These are phyloP conservation scores for Paedocypris micromegethes DNA, from an alignment of 2,797 vertebrate species.

Conservation along the genomic window DNA sequence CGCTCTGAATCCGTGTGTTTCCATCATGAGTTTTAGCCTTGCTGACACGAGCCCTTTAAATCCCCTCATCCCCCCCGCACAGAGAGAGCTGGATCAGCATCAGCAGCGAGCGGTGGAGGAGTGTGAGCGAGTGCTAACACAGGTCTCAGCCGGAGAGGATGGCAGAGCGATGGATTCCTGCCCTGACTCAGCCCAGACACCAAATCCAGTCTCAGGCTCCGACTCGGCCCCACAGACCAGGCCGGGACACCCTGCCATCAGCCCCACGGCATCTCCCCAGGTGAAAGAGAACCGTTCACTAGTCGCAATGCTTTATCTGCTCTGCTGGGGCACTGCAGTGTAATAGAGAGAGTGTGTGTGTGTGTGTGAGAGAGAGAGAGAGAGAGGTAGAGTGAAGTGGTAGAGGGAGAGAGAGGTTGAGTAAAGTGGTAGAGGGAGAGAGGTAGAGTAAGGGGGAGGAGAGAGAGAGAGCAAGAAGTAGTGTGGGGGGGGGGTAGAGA, in stretches of 20 bases:
- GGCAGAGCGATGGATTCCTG: slow-evolving; percentile 87
- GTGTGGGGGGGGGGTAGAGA: too few relatives aligned
- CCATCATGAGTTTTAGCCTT: background rate
- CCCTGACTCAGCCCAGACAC: slow-evolving; percentile 31
- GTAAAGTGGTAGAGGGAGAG: too few relatives aligned
- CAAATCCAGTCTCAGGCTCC: slow-evolving; percentile 50
- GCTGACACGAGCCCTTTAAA: slow-evolving; percentile 3
- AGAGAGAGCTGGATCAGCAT: slow-evolving; percentile 77
- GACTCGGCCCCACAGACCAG: slow-evolving; percentile 3
- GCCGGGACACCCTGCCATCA: slow-evolving; percentile 12
- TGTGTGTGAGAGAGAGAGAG: slow-evolving; percentile 10
- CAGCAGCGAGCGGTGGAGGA: slow-evolving; percentile 66
- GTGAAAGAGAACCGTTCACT: slow-evolving; percentile 9
- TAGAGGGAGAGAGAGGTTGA: too few relatives aligned
- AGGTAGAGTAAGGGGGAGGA: too few relatives aligned
- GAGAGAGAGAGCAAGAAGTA: too few relatives aligned
- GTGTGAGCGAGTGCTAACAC: slow-evolving; percentile 70
- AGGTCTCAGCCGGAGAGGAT: slow-evolving; percentile 74
- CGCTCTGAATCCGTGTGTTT: background rate
- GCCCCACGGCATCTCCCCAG: slow-evolving; percentile 47
- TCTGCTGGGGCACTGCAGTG: slow-evolving; percentile 30
- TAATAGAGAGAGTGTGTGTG: slow-evolving; percentile 11
- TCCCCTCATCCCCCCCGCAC: slow-evolving; percentile 42
- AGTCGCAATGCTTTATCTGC: slow-evolving; percentile 1
- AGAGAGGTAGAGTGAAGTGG: background rate